Conservation (phyloP, 2,113 vertebrate species). For the Menidia beryllina region DNA sequence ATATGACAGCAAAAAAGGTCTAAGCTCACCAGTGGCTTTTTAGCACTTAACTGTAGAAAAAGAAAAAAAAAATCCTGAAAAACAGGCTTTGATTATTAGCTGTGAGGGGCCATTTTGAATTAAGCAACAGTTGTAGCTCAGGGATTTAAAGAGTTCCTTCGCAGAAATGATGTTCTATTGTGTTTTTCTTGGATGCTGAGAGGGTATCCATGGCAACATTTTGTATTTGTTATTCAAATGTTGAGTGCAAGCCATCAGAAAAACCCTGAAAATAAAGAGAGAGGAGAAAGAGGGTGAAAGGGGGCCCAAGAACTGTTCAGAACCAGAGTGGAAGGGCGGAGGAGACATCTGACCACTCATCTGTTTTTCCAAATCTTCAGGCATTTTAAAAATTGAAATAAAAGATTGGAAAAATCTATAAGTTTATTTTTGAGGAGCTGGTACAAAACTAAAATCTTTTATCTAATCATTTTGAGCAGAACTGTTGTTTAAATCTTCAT, state of each 20-base stretch:
- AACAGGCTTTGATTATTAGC: background rate
- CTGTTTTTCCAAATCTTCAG: constrained; percentile 28
- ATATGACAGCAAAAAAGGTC: background rate
- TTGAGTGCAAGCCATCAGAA: constrained; percentile 33
- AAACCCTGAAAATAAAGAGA: constrained; percentile 14
- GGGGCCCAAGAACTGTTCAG: background rate
- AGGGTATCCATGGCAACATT: constrained; percentile 50
- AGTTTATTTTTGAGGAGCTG: no score
- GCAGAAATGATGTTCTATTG: constrained; percentile 49
- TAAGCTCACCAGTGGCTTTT: no score
- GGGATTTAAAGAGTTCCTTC: constrained; percentile 40
- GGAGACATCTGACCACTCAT: constrained; percentile 20
- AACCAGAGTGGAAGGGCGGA: constrained; percentile 13
- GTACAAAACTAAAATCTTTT: no score
- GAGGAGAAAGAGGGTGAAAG: background rate
- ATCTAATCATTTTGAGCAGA: no score
- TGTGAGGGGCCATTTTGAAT: constrained; percentile 22
- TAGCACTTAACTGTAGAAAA: constrained; percentile 4
- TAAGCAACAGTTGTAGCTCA: constrained; percentile 39
- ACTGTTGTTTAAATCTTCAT: no score
- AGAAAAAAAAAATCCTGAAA: background rate
- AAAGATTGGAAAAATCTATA: no score
- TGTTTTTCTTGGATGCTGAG: constrained; percentile 43
- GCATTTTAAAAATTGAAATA: no score
- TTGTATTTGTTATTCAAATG: constrained; percentile 63